Conservation (phyloP, 2,888 invertebrate genomes). For the Mythimna loreyi region DNA sequence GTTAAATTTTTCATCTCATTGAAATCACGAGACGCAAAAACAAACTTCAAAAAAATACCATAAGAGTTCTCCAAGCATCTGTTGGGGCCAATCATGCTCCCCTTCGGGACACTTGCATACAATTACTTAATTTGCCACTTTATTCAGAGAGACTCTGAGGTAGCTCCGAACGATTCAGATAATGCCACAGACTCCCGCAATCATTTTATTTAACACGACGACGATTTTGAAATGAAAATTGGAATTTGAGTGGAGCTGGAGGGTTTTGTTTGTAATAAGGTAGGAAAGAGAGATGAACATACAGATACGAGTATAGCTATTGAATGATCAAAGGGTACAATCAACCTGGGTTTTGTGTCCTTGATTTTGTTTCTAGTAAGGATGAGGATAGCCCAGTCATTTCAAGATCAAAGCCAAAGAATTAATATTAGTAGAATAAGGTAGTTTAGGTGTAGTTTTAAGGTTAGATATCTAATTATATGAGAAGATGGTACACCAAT, state of each 20-base stretch:
- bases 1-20: not conserved
- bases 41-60: slow-evolving; percentile 37
- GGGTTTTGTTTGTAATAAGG: slow-evolving; percentile 41
- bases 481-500: no score
- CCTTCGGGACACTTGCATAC: slow-evolving; percentile 73
- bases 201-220: slow-evolving; percentile 60
- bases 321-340: slow-evolving; percentile 41
- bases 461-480: no score
- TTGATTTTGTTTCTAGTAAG: not conserved
- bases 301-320: slow-evolving; percentile 18
- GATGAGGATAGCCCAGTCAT: not conserved
- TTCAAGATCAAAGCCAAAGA: not conserved
- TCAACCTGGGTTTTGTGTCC: slow-evolving; percentile 35
- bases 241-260: slow-evolving; percentile 50
- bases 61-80: slow-evolving; percentile 56
- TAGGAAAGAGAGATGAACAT: slow-evolving; percentile 19
- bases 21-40: slow-evolving; percentile 22
- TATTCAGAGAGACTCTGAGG: slow-evolving; percentile 61
- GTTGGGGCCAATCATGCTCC: slow-evolving; percentile 63
- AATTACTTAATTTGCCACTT: slow-evolving; percentile 77
- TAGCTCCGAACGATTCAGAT: slow-evolving; percentile 57
- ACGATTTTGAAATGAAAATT: slow-evolving; percentile 61
- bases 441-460: no score
- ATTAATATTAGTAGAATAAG: no score
- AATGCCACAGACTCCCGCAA: slow-evolving; percentile 59